Evolutionary conservation across 1,140 invertebrate species (phyloP).

Genomic region (Drosophila dunni): DNA sequence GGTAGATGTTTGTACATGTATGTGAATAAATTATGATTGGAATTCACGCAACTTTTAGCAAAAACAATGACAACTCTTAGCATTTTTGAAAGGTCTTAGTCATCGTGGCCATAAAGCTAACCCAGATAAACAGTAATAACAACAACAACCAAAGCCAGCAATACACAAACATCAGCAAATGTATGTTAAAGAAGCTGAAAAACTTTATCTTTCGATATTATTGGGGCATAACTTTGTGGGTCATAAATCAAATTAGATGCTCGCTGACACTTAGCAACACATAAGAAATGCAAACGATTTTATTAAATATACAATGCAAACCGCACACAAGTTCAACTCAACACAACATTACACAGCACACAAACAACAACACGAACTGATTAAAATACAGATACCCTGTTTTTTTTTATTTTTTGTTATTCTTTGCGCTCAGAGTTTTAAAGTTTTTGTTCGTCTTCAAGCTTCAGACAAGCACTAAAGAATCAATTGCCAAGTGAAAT

Average conservation of each 20-base stretch:
- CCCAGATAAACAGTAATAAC: constrained; percentile 27
- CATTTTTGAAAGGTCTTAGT: constrained; percentile 79
- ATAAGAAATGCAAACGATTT: constrained; percentile 81
- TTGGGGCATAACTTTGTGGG: constrained; percentile 79
- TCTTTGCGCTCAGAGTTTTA: no score
- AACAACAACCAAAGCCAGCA: constrained; percentile 14
- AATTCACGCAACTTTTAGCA: constrained; percentile 64
- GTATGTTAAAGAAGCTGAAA: constrained; percentile 45
- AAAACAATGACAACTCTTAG: constrained; percentile 79
- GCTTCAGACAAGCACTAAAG: no score
- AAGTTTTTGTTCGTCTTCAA: no score
- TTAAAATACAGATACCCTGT: constrained; percentile 28
- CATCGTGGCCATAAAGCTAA: constrained; percentile 62
- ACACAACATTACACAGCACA: constrained; percentile 25
- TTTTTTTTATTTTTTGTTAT: background rate
- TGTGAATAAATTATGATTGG: constrained; percentile 72
- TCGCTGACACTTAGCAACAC: constrained; percentile 80
- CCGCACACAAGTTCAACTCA: constrained; percentile 31
- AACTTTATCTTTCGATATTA: constrained; percentile 76
- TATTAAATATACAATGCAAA: constrained; percentile 76
- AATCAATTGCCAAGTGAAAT: no score
- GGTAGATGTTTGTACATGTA: constrained; percentile 1
- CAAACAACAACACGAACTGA: constrained; percentile 28
- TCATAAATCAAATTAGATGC: constrained; percentile 80
- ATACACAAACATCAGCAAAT: constrained; percentile 4